These are phyloP conservation scores for Notiomystis cincta DNA, from an alignment of 2,113 vertebrate genomes.

Conservation along the genomic window DNA sequence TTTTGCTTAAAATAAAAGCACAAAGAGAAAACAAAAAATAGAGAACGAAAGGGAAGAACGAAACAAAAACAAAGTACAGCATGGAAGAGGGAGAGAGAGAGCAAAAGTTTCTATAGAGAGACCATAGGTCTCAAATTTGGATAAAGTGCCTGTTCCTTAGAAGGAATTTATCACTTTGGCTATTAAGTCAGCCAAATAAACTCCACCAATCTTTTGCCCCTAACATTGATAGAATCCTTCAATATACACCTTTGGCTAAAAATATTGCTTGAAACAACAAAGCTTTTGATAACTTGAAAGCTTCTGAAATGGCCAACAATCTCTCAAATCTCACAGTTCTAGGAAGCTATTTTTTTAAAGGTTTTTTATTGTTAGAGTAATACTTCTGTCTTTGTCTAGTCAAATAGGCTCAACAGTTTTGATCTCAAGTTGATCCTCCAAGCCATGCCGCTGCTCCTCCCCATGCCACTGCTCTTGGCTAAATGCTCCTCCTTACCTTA, in stretches of 20 bases:
- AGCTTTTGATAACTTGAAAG: neutral
- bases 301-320: neutral
- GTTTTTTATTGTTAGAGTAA: neutral
- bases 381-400: neutral
- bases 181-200: neutral
- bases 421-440: neutral
- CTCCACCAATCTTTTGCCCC: neutral
- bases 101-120: neutral
- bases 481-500: neutral
- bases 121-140: neutral
- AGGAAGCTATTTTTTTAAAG: neutral
- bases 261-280: neutral
- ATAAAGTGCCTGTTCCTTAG: neutral
- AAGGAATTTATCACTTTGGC: neutral
- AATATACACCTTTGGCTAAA: neutral
- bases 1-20: neutral
- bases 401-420: neutral
- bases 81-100: neutral
- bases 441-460: neutral
- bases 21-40: neutral
- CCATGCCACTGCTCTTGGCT: neutral
- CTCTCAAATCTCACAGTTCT: neutral
- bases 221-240: neutral
- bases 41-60: fast-evolving
- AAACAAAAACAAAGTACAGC: neutral